Evolutionary conservation across 2,888 invertebrate genomes (phyloP).

Genomic region (Eurytoma adleriae): DNA sequence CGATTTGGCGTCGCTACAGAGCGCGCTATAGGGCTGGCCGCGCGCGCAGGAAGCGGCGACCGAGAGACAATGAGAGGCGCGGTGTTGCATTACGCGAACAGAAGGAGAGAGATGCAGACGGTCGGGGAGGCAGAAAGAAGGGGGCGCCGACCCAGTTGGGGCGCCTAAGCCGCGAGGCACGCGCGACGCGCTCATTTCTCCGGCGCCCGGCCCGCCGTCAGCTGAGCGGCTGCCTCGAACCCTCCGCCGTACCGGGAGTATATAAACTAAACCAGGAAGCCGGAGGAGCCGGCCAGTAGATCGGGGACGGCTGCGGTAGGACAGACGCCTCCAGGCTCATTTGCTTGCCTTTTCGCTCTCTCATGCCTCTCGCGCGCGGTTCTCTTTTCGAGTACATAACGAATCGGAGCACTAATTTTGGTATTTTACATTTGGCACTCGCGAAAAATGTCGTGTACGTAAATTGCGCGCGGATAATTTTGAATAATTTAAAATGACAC

Average conservation of each 20-base stretch:
- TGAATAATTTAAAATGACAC: too few species aligned
- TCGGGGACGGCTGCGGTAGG: too few species aligned
- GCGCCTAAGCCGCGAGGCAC: not conserved
- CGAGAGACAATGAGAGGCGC: constrained; percentile 60
- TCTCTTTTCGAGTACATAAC: not conserved
- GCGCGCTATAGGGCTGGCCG: not conserved
- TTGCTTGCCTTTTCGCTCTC: not conserved
- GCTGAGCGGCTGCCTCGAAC: not conserved
- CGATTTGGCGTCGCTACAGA: constrained; percentile 46
- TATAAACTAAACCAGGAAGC: too few species aligned
- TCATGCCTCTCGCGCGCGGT: not conserved
- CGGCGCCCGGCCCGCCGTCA: too few species aligned
- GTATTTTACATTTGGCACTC: constrained; percentile 30
- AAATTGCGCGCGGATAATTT: not conserved
- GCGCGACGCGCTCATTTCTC: too few species aligned
- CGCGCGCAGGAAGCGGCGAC: constrained; percentile 6
- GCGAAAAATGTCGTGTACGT: constrained; percentile 1
- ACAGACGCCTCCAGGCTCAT: not conserved
- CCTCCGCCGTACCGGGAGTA: not conserved
- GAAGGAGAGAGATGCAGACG: constrained; percentile 1
- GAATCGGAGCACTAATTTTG: constrained; percentile 18
- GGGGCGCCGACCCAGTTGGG: constrained; percentile 66
- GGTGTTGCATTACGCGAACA: constrained; percentile 68
- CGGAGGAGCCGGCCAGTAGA: too few species aligned
- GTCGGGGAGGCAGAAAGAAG: constrained; percentile 54